phyloP scores from a whole-genome alignment of 2,113 vertebrate genomes.

The Odocoileus virginianus region DNA sequence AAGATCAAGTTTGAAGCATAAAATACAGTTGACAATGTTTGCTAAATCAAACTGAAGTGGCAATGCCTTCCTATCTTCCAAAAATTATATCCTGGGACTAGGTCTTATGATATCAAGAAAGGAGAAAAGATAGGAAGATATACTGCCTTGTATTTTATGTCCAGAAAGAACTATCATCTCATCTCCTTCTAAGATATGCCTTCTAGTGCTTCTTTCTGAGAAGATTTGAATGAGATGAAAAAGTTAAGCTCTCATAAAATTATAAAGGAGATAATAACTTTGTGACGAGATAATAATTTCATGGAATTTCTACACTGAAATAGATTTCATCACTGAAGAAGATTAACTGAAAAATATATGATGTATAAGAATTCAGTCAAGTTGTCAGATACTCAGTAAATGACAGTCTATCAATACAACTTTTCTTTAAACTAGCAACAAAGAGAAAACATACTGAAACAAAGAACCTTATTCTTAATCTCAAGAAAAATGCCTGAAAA shows the following conservation, averaged over 20 bases:
- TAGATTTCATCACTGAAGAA: neutral
- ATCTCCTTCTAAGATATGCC: neutral
- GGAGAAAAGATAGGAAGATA: neutral
- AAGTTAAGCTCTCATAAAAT: constrained; percentile 25
- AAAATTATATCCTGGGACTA: neutral
- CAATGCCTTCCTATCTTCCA: neutral
- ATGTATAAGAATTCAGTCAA: constrained; percentile 5
- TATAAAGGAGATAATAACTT: neutral
- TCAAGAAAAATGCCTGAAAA: constrained; percentile 12
- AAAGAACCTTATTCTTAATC: neutral
- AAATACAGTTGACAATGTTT: neutral
- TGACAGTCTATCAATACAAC: neutral
- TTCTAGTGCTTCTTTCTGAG: neutral
- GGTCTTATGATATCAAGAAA: neutral
- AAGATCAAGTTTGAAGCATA: neutral
- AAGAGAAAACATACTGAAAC: neutral
- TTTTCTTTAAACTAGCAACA: neutral
- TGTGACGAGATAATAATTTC: neutral
- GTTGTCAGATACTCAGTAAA: neutral
- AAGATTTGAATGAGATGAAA: neutral
- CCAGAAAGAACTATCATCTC: neutral
- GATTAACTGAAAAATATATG: neutral
- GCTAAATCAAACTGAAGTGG: neutral
- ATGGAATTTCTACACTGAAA: neutral
- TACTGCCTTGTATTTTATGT: neutral